Conservation (phyloP, 2,888 invertebrate species). For the Mayetiola destructor region DNA sequence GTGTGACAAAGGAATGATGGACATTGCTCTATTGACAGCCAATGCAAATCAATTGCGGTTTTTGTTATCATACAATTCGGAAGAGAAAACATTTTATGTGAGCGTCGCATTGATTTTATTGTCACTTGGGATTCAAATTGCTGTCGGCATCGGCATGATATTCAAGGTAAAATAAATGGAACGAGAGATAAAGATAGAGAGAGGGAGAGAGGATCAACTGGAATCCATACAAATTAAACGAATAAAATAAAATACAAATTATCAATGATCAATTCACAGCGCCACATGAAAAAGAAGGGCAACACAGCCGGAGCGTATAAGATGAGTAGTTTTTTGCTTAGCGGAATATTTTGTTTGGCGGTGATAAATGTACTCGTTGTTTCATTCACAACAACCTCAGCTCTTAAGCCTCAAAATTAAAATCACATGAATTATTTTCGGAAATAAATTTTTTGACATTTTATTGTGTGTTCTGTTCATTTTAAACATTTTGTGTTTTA, state of each 20-base stretch:
- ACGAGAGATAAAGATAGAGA: no score
- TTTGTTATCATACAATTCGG: constrained; percentile 43
- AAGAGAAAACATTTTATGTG: constrained; percentile 42
- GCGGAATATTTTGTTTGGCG: constrained; percentile 50
- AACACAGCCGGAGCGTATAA: constrained; percentile 33
- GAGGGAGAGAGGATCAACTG: neutral
- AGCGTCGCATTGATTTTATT: constrained; percentile 42
- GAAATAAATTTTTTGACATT: no score
- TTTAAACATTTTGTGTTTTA: no score
- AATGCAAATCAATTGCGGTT: constrained; percentile 56
- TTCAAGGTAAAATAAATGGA: constrained; percentile 38
- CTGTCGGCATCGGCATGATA: constrained; percentile 45
- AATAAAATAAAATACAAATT: neutral
- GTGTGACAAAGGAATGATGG: constrained; percentile 45
- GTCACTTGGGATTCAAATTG: constrained; percentile 48
- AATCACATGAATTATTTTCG: no score
- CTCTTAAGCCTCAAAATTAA: no score
- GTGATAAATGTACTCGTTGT: constrained; percentile 55
- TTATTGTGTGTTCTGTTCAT: no score
- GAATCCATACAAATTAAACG: constrained; percentile 12
- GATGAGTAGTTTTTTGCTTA: constrained; percentile 47
- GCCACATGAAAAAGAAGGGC: constrained; percentile 25
- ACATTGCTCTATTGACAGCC: constrained; percentile 52
- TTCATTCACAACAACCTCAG: constrained; percentile 33
- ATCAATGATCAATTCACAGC: constrained; percentile 20